Percentiles rank a stretch among this genome's conserved stretches.
These are phyloP conservation scores for Palythoa grandiflora DNA, from an alignment of 92 coral and sea anemone species.

Conservation along the genomic window DNA sequence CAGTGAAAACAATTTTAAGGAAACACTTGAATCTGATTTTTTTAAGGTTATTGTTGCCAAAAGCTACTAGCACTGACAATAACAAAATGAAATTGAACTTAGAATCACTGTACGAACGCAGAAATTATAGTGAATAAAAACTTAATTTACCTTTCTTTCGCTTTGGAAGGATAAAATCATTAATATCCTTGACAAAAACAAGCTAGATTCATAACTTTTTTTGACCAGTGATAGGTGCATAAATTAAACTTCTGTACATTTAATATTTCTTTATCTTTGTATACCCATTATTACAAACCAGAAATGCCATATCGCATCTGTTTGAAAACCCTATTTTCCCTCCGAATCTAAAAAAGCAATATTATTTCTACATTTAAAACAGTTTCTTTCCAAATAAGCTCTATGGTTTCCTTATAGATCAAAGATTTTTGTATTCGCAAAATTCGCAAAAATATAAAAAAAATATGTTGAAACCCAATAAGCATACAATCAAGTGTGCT, in stretches of 20 bases:
- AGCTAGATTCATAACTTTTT: not conserved
- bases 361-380: not conserved
- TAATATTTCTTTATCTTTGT: conserved; percentile 3
- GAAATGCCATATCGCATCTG: conserved; percentile 30
- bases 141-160: not conserved
- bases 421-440: not conserved
- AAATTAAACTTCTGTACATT: conserved; percentile 17
- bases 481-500: not conserved
- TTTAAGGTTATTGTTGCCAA: not conserved
- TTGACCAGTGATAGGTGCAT: not conserved
- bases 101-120: not conserved
- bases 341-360: not conserved
- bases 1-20: not conserved
- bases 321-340: conserved; percentile 12
- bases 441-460: not conserved
- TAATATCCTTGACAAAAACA: not conserved
- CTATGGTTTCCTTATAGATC: not conserved
- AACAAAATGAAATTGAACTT: not conserved
- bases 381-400: not conserved
- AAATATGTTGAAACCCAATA: not conserved
- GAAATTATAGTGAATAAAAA: not conserved
- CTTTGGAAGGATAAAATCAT: not conserved
- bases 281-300: not conserved
- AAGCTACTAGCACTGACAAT: not conserved
- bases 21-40: not conserved